Base-by-base conservation (phyloP, 2,888 invertebrate genomes). In the Leptinotarsa juncta region DNA sequence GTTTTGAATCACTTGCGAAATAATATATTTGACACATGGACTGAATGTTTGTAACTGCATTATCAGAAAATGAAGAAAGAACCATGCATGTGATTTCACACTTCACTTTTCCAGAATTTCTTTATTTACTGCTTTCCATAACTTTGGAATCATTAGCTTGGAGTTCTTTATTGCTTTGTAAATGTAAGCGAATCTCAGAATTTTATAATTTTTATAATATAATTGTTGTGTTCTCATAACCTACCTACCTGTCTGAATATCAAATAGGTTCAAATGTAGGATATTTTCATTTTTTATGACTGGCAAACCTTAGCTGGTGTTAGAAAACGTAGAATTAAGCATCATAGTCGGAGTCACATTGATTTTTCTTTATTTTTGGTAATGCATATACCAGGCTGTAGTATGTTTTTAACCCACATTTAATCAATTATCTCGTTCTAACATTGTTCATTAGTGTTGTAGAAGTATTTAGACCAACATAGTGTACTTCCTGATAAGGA, bases 71-170 rank as follows among this genome's bases (percentile, higher is more conserved):
- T 62, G 62, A 53, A 75, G 72, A 48, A 32, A 50, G 67, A 53
- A 72, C 53, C 53, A 62, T 75, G 76, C 76, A 76, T 76, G 76
- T 71, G 76, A 76, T 76, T 75, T 76, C 76, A 76, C 76, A 73
- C 67, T 73, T 73, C 57, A 67, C 67, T 66, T 73, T 70, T 71
- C 57, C 65, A 70, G 65, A 55, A 67, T 73, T 42, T 71, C 70
- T 70, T 60, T 71, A 65, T 75, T 73, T 65, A 76, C 70, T 73
- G 76, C 76, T 76, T 75, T 71, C 72, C 70, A 71, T 73, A 67
- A 71, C 65, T 68, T 73, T 71, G 66, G 71, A 76, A 76, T 73
- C 71, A 68, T 73, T 65, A 68, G 76, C 76, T 73, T 76, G 70
- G 73, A 76, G 53, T 70, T 73, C 69, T 73, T 76, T 65, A 70